Evolutionary conservation across 1,140 invertebrate genomes (phyloP).

Genomic region (Trinorchestia longiramus): DNA sequence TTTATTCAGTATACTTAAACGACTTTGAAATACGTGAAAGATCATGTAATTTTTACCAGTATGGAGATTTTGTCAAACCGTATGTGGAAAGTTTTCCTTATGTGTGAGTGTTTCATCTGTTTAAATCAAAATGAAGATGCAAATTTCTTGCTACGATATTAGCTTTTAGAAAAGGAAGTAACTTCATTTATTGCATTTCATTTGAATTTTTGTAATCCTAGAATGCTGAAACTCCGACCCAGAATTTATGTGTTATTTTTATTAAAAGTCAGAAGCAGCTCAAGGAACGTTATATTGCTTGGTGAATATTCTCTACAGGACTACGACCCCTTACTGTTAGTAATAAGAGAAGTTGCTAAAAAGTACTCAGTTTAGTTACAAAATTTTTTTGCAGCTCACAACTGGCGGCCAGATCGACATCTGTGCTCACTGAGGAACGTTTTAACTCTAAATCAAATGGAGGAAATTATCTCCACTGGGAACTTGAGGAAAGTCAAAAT

Average conservation of each 20-base stretch:
- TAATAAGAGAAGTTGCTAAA: background rate
- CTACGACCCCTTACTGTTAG: background rate
- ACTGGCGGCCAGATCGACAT: background rate
- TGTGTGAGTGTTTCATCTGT: background rate
- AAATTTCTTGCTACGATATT: background rate
- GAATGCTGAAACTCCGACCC: background rate
- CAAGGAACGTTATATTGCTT: background rate
- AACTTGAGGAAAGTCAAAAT: background rate
- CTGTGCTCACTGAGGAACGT: background rate
- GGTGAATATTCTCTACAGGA: background rate
- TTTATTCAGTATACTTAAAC: background rate
- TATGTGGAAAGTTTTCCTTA: too few species aligned
- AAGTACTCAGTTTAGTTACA: background rate
- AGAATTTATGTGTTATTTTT: background rate
- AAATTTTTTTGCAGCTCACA: background rate
- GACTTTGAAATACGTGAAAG: background rate
- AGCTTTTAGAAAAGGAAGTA: background rate
- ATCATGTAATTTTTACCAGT: background rate
- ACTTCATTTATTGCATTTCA: background rate
- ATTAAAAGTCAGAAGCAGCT: background rate
- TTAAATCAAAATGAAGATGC: background rate
- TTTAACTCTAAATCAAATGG: background rate
- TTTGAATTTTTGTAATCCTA: background rate
- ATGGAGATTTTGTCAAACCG: too few species aligned
- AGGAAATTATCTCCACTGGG: background rate